Evolutionary conservation across 2,888 invertebrate species (phyloP), one percentile per base, ranked within the genome.

Genomic region (Notodonta ziczac): DNA sequence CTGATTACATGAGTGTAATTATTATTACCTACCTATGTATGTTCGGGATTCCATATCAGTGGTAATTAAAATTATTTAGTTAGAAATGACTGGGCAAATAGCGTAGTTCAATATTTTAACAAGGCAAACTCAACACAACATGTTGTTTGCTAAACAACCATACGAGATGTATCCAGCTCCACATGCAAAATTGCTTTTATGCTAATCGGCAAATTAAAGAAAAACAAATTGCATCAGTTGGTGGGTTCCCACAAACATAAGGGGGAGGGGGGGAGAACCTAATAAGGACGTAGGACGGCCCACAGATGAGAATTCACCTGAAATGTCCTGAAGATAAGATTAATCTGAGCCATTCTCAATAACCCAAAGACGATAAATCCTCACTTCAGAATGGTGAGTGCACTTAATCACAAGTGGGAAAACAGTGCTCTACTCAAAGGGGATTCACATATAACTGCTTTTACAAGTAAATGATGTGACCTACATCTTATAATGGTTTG

Each of bases 121-220:
- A 24, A 52, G 8, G 32, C 10, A 32, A 52, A 52, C 32, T 6
- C 2, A 32, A 32, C 32, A 52, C 2, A 52, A 9, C 32, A 52
- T 32, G 52, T 52, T 52, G 10, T 52, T 52, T 32, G 32, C 7
- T 52, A 52, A 12, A 4, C 52, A 50, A 5, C 12, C 12, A 12
- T n/a, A 50, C 16, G 12, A 1, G 52, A 52, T 13, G 32, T 52
- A 32, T 13, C n/a, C 13, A 46, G 12, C 13, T n/a, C 24, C 13
- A 52, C 13, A 32, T 5, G 12, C 32, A 52, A 13, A 52, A 52
- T 55, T 40, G 40, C 16, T 53, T 12, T 16, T 7, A 55, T 40
- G 40, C 14, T 55, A 55, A 55, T 55, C 40, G 16, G 55, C 0
- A 40, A 55, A 55, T 55, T 55, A 14, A 55, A 55, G 55, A 55